These are phyloP conservation scores for Trachops cirrhosus DNA, from an alignment of 2,797 vertebrate species.

Conservation along the genomic window DNA sequence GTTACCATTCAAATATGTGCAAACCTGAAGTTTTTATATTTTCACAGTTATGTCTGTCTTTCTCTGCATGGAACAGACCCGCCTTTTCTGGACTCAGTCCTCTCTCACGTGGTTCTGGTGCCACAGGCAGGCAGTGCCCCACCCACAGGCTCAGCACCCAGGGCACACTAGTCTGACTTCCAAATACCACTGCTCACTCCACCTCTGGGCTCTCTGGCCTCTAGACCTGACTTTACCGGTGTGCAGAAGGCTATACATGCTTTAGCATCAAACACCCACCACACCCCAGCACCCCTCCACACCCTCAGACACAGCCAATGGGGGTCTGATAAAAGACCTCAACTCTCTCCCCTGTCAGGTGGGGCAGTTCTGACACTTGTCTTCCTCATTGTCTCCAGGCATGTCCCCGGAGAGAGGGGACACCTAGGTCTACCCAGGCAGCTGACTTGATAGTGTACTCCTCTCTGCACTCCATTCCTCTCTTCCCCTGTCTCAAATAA, in stretches of 20 bases:
- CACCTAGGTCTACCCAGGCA: too few species aligned
- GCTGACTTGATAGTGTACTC: too few species aligned
- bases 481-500: too few species aligned
- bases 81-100: not conserved
- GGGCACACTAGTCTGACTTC: fast-evolving
- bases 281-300: not conserved
- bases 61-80: not conserved
- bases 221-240: not conserved
- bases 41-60: not conserved
- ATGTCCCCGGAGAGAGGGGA: too few species aligned
- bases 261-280: not conserved
- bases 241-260: not conserved
- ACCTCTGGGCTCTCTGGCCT: not conserved
- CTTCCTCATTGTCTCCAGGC: too few species aligned
- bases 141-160: not conserved
- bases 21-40: not conserved
- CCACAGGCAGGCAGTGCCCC: too few species aligned
- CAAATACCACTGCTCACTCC: not conserved
- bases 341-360: not conserved
- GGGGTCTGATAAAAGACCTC: not conserved
- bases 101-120: not conserved
- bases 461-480: too few species aligned
- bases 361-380: not conserved
- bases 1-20: not conserved
- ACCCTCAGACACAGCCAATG: not conserved